Evolutionary conservation across 2,888 invertebrate species (phyloP), one percentile per base, ranked within the genome.

Genomic region (Campoplex capitator): DNA sequence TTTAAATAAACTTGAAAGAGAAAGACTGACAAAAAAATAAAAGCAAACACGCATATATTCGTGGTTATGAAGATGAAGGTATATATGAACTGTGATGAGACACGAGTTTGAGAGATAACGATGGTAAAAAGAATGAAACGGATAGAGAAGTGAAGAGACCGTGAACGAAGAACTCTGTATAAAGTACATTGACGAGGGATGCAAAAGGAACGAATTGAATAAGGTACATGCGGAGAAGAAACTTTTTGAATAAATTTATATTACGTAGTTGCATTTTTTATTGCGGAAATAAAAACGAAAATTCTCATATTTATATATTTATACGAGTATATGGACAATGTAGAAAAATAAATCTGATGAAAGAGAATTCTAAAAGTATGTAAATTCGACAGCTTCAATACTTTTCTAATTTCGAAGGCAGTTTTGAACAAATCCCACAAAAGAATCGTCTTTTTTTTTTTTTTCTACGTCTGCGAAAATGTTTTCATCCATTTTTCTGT

Each of bases 161-260:
- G 54, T 51, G 56, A 71, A 70, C 18, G 67, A 38, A 58, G 35
- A 78, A 79, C 68, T 79, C 48, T 65, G 42, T 68, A 74, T 35
- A 68, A 65, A 28, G n/a, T 28, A 28, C 56, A 58, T 73, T 67
- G 58, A 78, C 67, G 73, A 62, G 56, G 70, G 45, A 67, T 67
- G 67, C 48, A 51, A 65, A 51, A 67, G 38, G 38, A 51, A 80
- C 54, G 80, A 76, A 51, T 65, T 28, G 71, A 74, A 85, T 68
- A 68, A 67, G 48, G 16, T 48, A 76, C 48, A 74, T 77, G 73
- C 54, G 58, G 51, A 73, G 16, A 77, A 81, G 74, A 32, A 80
- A 54, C 23, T 58, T 76, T 76, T 35, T 67, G n/a, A 75, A 62
- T 58, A 28, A 42, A 42, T 45, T 42, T 75, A 18, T 8, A 23